phyloP scores from a whole-genome alignment of 2,888 invertebrate genomes.

The Eledona agricola region DNA sequence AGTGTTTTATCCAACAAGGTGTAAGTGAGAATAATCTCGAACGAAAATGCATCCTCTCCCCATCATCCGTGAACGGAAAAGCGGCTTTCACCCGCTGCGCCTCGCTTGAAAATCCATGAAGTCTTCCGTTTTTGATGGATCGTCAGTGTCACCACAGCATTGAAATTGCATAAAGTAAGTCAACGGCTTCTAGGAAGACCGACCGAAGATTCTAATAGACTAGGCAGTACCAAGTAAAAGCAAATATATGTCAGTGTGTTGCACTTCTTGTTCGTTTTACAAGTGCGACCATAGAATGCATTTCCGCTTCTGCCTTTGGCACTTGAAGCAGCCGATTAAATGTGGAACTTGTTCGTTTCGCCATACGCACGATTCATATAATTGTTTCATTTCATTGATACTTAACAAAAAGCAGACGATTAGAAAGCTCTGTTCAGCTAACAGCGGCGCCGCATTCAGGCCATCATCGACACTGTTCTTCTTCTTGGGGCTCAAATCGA shows the following conservation, averaged over 20 bases:
- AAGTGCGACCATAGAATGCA: constrained; percentile 33
- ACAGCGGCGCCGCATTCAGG: constrained; percentile 6
- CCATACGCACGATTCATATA: constrained; percentile 18
- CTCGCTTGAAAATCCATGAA: constrained; percentile 2
- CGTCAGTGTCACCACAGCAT: constrained; percentile 10
- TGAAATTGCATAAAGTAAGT: constrained; percentile 50
- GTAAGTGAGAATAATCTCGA: too few species aligned
- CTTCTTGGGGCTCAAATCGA: constrained; percentile 4
- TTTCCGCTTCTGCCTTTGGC: constrained; percentile 28
- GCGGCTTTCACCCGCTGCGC: constrained; percentile 2
- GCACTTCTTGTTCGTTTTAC: constrained; percentile 48
- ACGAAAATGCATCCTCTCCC: too few species aligned
- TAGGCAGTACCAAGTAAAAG: constrained; percentile 43
- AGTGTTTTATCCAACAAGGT: too few species aligned
- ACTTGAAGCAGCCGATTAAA: constrained; percentile 5
- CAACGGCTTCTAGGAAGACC: constrained; percentile 54
- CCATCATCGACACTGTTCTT: too few species aligned
- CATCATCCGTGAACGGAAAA: too few species aligned
- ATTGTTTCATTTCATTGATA: constrained; percentile 25
- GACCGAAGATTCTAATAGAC: constrained; percentile 33
- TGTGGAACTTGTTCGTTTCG: too few species aligned
- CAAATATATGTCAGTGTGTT: constrained; percentile 59
- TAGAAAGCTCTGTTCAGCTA: constrained; percentile 20
- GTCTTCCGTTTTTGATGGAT: constrained; percentile 26
- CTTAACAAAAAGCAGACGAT: constrained; percentile 16